Evolutionary conservation across 2,888 invertebrate species (phyloP), one percentile per base, ranked within the genome.

Genomic region (Ichneumoninae sp.): DNA sequence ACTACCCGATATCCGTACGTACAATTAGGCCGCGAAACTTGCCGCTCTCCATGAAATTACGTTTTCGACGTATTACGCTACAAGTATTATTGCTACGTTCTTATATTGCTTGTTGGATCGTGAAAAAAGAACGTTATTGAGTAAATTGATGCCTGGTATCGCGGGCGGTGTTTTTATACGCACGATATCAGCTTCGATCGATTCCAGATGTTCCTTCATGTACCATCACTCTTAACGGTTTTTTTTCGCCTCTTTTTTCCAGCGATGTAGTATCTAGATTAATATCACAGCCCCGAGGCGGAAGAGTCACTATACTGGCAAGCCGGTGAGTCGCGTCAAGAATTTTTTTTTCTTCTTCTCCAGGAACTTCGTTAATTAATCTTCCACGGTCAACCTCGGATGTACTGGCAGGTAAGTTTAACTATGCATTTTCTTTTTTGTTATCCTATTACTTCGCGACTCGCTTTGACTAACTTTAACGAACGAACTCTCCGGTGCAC

Each of bases 291-390:
- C 44, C 57, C 47, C 44, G 26, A 30, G 22, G n/a, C 69, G 16
- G n/a, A 13, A 50, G 10, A 70, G 69, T 50, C 68, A 74, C 16
- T 80, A 60, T 26, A 69, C 50, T 22, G 13, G 52, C 74, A 74
- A 52, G 33, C 44, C 44, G 57, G 33, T 33, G 33, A 47, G 36
- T 3, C 36, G 47, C 36, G 26, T 57, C 50, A 13, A 57, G 66
- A 68, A 10, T 40, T 60, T 60, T 52, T 65, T 65, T 52, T n/a
- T 52, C 10, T 26, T 10, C 13, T n/a, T 7, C 30, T 60, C 16
- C 1, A 8, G 44, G 16, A 62, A 82, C 66, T 76, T 76, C 44
- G n/a, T 71, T 76, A 76, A 82, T 82, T 76, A 76, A 82, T 76
- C 81, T 66, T 82, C 30, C 57, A 44, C 57, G 62, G 57, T 65